These are phyloP conservation scores for Equus quagga DNA, from an alignment of 2,113 vertebrate genomes.

Conservation along the genomic window DNA sequence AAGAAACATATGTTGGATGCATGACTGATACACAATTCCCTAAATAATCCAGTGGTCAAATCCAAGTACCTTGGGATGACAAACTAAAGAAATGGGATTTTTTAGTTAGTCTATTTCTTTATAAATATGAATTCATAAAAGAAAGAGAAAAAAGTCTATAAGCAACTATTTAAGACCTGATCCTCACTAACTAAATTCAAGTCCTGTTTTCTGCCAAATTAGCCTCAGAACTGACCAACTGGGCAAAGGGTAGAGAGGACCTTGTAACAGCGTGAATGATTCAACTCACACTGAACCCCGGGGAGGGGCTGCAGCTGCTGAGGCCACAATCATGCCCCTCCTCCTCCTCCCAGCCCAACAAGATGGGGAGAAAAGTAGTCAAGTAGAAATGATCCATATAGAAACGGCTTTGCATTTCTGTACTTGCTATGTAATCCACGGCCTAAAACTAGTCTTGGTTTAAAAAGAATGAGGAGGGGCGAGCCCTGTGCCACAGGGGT, in stretches of 20 bases:
- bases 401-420: not conserved
- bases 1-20: not conserved
- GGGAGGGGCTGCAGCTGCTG: not conserved
- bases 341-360: not conserved
- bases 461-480: not conserved
- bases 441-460: not conserved
- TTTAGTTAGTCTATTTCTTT: not conserved
- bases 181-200: not conserved
- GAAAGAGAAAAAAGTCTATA: not conserved
- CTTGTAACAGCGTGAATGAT: not conserved
- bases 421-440: not conserved
- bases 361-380: too few species aligned
- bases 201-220: not conserved
- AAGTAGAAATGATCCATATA: not conserved
- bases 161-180: not conserved
- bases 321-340: too few species aligned
- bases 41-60: not conserved
- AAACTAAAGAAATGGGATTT: not conserved
- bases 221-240: not conserved
- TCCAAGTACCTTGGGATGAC: not conserved
- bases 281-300: not conserved
- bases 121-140: not conserved
- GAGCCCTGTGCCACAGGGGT: too few species aligned
- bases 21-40: not conserved
- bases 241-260: not conserved